phyloP scores from a whole-genome alignment of 2,113 vertebrate genomes.

The Columbina picui region DNA sequence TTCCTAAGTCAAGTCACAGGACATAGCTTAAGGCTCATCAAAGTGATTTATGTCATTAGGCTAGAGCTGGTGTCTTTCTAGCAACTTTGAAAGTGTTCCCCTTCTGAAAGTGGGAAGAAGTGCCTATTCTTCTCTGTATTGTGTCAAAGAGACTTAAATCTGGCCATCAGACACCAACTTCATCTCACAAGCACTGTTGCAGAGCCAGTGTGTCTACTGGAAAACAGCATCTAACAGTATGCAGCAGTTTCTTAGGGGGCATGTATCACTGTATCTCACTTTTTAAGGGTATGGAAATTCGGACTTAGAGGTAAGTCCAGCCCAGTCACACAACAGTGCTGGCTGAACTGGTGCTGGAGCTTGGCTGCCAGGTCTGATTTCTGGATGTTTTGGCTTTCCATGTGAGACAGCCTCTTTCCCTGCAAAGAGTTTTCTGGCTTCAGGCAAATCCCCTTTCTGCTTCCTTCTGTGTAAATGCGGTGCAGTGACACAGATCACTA shows the following conservation, averaged over 20 bases:
- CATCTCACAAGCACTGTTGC: accelerated
- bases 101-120: neutral
- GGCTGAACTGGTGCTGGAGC: neutral
- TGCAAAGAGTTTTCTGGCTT: neutral
- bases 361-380: accelerated
- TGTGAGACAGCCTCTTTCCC: neutral
- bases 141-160: neutral
- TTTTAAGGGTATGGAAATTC: neutral
- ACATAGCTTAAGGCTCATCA: neutral
- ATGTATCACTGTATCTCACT: neutral
- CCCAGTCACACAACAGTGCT: accelerated
- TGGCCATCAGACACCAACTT: neutral
- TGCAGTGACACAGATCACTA: neutral
- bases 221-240: neutral
- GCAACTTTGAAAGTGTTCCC: neutral
- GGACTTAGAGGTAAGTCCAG: neutral
- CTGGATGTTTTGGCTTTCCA: neutral
- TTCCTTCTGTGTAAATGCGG: neutral
- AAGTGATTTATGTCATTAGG: neutral
- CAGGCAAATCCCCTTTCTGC: neutral
- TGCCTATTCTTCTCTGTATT: neutral
- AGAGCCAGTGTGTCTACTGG: neutral
- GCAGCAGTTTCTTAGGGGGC: neutral
- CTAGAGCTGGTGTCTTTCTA: neutral
- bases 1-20: neutral